Base-by-base conservation (phyloP, 2,888 invertebrate genomes). In the Thalpophila matura region DNA sequence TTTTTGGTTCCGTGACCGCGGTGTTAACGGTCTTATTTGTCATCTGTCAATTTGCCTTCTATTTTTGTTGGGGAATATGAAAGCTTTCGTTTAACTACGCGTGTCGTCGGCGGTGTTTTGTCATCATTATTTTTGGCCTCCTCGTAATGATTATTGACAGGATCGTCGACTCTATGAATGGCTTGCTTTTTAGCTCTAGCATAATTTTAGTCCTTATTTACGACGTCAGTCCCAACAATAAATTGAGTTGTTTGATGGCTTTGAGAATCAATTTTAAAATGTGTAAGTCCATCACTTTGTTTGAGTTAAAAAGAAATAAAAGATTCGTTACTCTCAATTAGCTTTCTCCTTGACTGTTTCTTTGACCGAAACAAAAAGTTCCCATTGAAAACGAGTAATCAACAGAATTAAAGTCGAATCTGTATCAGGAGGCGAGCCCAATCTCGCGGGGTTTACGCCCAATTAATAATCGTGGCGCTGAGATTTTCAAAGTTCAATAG, bases 21-120 rank as follows among this genome's bases (percentile, higher is more conserved):
- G 92, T 93, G 93, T 90, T 92, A 94, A 93, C 91, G 89, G 86
- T 87, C 92, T 86, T 92, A 95, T 95, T 95, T 95, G 94, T 95
- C 94, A 94, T 92, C 92, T 94, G 94, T 95, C 94, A 94, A 94
- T 93, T 94, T 91, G 87, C 89, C 91, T 88, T 93, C 91, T 94
- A 94, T 94, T 94, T 93, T 85, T 84, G 92, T 92, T 86, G 84
- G 89, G 89, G 90, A 89, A 86, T 90, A 90, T 91, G 91, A 93
- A 94, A 94, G 93, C 90, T 88, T 90, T 91, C 87, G 86, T 89
- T 91, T 88, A 84, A 88, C 86, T 82, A 79, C 77, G 88, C 87
- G 86, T 83, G 88, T 83, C 89, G 90, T 91, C 90, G 85, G 79
- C 85, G 81, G 86, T 89, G 86, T 91, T 91, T 91, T 91, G 87